phyloP scores from a whole-genome alignment of 2,888 invertebrate genomes.

The Dascillus cervinus region DNA sequence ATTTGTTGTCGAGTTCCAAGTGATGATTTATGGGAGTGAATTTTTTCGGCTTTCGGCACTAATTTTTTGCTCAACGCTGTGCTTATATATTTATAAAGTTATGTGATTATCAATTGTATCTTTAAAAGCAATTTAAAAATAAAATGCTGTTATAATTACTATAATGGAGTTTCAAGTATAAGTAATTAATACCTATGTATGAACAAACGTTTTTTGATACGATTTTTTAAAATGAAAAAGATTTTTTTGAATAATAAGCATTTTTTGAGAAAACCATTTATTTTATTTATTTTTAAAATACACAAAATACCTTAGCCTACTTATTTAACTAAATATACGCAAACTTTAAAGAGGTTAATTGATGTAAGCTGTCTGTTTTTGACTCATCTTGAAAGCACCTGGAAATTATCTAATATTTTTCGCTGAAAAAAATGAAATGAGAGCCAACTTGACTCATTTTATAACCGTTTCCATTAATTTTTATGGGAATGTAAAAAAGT shows the following conservation, averaged over 20 bases:
- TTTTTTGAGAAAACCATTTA: no score
- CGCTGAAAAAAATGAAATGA: no score
- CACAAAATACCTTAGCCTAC: no score
- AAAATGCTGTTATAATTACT: slow-evolving; percentile 37
- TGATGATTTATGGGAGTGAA: slow-evolving; percentile 39
- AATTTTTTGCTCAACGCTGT: slow-evolving; percentile 35
- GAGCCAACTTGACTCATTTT: no score
- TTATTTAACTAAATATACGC: no score
- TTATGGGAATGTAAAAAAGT: no score
- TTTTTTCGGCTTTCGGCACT: slow-evolving; percentile 36
- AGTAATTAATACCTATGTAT: neutral
- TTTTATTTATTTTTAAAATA: no score
- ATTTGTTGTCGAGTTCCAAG: slow-evolving; percentile 41
- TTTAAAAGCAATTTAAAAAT: slow-evolving; percentile 31
- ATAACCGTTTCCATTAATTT: no score
- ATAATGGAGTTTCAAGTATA: slow-evolving; percentile 29
- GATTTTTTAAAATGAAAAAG: neutral
- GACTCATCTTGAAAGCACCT: no score
- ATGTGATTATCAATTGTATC: slow-evolving; percentile 31
- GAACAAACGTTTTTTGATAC: neutral
- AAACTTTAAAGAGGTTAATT: no score
- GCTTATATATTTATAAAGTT: slow-evolving; percentile 29
- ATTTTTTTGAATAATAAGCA: neutral
- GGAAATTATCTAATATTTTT: no score
- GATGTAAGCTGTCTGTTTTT: no score